These are phyloP conservation scores for Phainopepla nitens DNA, from an alignment of 2,113 vertebrate genomes.

Conservation along the genomic window DNA sequence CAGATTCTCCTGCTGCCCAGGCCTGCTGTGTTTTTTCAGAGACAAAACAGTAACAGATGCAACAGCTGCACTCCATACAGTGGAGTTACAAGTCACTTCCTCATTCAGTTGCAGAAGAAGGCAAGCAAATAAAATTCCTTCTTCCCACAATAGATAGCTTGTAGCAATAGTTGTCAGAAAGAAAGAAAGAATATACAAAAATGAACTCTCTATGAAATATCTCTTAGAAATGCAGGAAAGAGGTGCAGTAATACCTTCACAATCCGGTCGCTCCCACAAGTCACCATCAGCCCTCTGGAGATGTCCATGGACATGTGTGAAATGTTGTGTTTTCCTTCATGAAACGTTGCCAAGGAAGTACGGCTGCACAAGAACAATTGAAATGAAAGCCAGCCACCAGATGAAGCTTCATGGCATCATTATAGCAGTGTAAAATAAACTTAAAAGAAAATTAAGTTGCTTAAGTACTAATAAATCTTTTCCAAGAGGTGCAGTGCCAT, in stretches of 20 bases:
- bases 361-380: constrained; percentile 74
- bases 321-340: constrained; percentile 98
- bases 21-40: not conserved
- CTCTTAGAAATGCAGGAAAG: not conserved
- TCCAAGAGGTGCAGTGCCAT: not conserved
- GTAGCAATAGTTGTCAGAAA: not conserved
- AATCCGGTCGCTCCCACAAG: constrained; percentile 90
- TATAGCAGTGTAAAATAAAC: not conserved
- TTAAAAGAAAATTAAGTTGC: not conserved
- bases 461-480: not conserved
- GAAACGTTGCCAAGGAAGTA: constrained; percentile 90
- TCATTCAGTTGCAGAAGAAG: not conserved
- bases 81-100: not conserved
- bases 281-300: constrained; percentile 93
- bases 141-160: not conserved
- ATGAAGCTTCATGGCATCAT: not conserved
- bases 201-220: not conserved
- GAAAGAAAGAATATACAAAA: not conserved
- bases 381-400: not conserved
- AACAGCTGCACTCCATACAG: not conserved
- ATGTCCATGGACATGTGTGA: constrained; percentile 94
- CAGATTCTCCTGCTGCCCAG: not conserved
- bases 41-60: not conserved
- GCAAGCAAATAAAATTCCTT: not conserved
- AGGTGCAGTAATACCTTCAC: constrained; percentile 82